These are phyloP conservation scores for Montipora capricornis DNA, from an alignment of 64 coral and sea anemone species.

Conservation along the genomic window DNA sequence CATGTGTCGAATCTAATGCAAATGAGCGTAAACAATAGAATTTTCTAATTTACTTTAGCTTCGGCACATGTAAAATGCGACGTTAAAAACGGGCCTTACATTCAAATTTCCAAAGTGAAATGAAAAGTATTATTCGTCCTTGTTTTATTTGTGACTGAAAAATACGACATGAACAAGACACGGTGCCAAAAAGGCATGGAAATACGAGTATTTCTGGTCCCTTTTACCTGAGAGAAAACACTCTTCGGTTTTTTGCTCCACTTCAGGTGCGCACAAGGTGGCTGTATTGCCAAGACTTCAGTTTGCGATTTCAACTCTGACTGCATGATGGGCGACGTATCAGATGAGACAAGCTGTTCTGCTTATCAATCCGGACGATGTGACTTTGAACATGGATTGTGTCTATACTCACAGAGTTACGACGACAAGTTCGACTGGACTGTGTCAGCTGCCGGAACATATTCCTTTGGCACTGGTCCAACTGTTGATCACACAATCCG, in stretches of 20 bases:
- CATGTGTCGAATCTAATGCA: no score
- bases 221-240: not conserved
- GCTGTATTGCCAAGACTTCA: slow-evolving; percentile 65
- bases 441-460: slow-evolving; percentile 51
- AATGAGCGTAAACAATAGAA: no score
- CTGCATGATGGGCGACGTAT: slow-evolving; percentile 76
- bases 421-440: slow-evolving; percentile 86
- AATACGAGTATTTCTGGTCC: no score
- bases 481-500: slow-evolving; percentile 65
- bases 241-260: not conserved
- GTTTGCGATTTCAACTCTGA: slow-evolving; percentile 92
- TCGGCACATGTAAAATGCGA: no score
- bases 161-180: no score
- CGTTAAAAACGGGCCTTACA: no score
- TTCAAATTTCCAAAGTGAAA: no score
- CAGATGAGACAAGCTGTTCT: slow-evolving; percentile 85
- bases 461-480: slow-evolving; percentile 72
- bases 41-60: no score
- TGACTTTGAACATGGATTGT: slow-evolving; percentile 76
- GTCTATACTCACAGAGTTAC: slow-evolving; percentile 49
- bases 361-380: slow-evolving; percentile 46
- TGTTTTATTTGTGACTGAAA: no score
- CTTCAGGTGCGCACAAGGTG: slow-evolving; percentile 71
- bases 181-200: no score
- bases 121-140: no score